Base-by-base conservation (phyloP, 2,888 invertebrate genomes). In the Cryptophagus acutangulus region DNA sequence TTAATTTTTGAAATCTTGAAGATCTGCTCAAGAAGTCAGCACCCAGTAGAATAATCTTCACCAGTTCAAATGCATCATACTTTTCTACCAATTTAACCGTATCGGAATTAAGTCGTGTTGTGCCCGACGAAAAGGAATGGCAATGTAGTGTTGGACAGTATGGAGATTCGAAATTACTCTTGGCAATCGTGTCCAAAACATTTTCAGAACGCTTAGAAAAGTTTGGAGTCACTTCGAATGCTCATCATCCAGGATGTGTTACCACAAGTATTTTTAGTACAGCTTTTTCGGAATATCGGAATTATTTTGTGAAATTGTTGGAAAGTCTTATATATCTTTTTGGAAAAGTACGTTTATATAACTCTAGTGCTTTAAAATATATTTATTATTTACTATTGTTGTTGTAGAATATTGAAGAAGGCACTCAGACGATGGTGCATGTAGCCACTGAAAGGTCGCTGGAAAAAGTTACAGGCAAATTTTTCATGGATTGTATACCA, bases 11-110 rank as follows among this genome's bases (percentile, higher is more conserved):
- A n/a, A n/a, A n/a, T n/a, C n/a, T n/a, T n/a, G 74, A 73, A 39
- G 75, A 72, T 40, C 75, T 78, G 58, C 62, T 80, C 26, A 63
- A 57, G 38, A 58, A 58, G 47, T 51, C 59, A 10, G 48, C 52
- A 15, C 51, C 53, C 9, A 54, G 56, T 24, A 45, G 59, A 36
- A 57, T 62, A 34, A 45, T 62, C 5, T 62, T 57, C 33, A 57
- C 62, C 1, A 48, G 62, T 1, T 62, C 62, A 9, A n/a, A 43
- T 1, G 26, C 47, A 25, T 57, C 54, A 1, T 45, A 45, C 14
- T 36, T 34, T 8, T 51, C 45, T 1, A n/a, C n/a, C n/a, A n/a
- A 48, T 31, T 28, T 61, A 4, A 35, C 49, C 33, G n/a, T 54
- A 10, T 37, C 50, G 4, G 44, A 55, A 26, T 29, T 61, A 13